Conservation (phyloP, 2,113 vertebrate genomes). For the Nannobrachium achirus region DNA sequence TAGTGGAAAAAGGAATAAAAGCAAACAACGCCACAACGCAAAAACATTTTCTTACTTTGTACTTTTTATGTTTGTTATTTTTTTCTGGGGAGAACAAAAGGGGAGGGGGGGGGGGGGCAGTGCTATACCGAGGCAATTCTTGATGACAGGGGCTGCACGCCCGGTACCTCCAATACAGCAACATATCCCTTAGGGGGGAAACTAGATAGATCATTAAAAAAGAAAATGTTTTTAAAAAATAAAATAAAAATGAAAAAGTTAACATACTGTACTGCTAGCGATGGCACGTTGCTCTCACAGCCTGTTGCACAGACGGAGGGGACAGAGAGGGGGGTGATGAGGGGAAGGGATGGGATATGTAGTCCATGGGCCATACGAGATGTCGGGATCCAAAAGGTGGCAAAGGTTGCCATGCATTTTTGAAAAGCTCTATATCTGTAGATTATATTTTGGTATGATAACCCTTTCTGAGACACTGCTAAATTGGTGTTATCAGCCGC, state of each 20-base stretch:
- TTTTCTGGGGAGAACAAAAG: too few species aligned
- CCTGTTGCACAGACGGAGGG: slow-evolving; percentile 54
- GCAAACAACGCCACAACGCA: slow-evolving; percentile 54
- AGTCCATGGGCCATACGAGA: too few species aligned
- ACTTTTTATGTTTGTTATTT: slow-evolving; percentile 61
- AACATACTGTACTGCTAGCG: slow-evolving; percentile 51
- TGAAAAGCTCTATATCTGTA: too few species aligned
- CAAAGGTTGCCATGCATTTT: too few species aligned
- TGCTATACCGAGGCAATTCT: slow-evolving; percentile 61
- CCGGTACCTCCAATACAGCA: slow-evolving; percentile 72
- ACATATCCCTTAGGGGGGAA: slow-evolving; percentile 61
- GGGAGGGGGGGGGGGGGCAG: slow-evolving; percentile 25
- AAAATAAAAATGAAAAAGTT: slow-evolving; percentile 14
- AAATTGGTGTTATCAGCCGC: too few species aligned
- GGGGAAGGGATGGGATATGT: slow-evolving; percentile 18
- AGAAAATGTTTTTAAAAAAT: too few species aligned
- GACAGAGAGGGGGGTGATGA: slow-evolving; percentile 4
- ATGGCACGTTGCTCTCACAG: slow-evolving; percentile 60
- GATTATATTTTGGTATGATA: too few species aligned
- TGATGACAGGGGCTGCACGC: slow-evolving; percentile 83
- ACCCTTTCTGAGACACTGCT: too few species aligned
- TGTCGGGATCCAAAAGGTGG: too few species aligned
- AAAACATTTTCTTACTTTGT: slow-evolving; percentile 63
- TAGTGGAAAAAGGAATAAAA: slow-evolving; percentile 35
- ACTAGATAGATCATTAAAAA: slow-evolving; percentile 30